Evolutionary conservation across 2,888 invertebrate genomes (phyloP).

Genomic region (Hyppa rectilinea): DNA sequence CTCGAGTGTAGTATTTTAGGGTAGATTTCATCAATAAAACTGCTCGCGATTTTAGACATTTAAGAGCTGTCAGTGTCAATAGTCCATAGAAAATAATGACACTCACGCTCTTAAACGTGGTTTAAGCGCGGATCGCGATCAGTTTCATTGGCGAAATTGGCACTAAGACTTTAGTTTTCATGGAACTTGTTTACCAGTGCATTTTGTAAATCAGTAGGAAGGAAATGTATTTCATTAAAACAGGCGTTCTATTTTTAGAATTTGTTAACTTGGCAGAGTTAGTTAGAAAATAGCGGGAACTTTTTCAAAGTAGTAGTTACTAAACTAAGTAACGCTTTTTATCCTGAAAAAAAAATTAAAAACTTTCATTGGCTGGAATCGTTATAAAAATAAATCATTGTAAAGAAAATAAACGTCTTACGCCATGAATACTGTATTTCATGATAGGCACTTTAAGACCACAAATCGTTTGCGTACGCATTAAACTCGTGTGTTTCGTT

Average conservation of each 20-base stretch:
- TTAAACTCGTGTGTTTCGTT: slow-evolving; percentile 42
- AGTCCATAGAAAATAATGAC: too few species aligned
- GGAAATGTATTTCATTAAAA: neutral
- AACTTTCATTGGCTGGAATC: neutral
- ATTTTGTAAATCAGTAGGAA: neutral
- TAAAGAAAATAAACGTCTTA: slow-evolving; percentile 15
- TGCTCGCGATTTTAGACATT: too few species aligned
- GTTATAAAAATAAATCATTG: slow-evolving; percentile 13
- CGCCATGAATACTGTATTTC: slow-evolving; percentile 39
- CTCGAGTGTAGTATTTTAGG: too few species aligned
- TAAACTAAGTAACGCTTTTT: neutral
- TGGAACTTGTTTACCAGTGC: neutral
- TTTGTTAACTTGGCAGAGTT: neutral
- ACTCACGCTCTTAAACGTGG: too few species aligned
- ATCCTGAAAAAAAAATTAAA: neutral
- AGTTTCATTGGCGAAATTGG: too few species aligned
- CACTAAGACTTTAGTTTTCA: too few species aligned
- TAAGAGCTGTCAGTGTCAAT: too few species aligned
- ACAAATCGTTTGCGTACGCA: slow-evolving; percentile 31
- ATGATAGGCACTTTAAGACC: slow-evolving; percentile 50
- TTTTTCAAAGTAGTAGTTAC: neutral
- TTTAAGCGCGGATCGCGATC: too few species aligned
- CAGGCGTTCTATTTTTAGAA: neutral
- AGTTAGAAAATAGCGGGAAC: neutral
- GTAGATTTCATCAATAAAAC: too few species aligned